phyloP scores from a whole-genome alignment of 2,888 invertebrate genomes.

The Xestia ashworthii region DNA sequence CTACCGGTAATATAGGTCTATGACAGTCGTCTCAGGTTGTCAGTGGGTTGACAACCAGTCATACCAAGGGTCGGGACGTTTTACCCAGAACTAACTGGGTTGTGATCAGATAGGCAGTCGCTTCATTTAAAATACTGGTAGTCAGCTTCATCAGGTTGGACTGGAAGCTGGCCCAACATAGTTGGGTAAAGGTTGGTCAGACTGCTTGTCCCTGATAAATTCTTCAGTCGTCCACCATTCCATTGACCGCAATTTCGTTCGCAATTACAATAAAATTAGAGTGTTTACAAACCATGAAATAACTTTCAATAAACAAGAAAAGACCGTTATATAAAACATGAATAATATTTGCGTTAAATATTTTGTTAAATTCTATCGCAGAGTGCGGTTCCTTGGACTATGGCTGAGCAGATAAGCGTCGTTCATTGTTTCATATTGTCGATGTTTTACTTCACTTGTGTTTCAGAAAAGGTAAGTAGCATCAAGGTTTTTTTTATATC shows the following conservation, averaged over 20 bases:
- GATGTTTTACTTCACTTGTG: conserved; percentile 29
- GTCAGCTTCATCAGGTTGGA: too few relatives aligned
- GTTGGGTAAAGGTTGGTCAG: too few relatives aligned
- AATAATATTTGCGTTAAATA: background rate
- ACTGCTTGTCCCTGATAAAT: too few relatives aligned
- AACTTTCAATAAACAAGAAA: conserved; percentile 1
- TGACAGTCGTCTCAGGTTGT: too few relatives aligned
- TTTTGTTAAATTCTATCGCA: background rate
- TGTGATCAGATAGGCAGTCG: too few relatives aligned
- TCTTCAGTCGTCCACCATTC: too few relatives aligned
- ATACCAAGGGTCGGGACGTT: too few relatives aligned
- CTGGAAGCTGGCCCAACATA: too few relatives aligned
- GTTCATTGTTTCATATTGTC: conserved; percentile 22
- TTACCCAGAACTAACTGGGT: too few relatives aligned
- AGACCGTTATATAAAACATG: conserved; percentile 11
- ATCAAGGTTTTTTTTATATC: conserved; percentile 13
- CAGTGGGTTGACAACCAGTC: too few relatives aligned
- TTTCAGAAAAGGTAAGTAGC: conserved; percentile 54
- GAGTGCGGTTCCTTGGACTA: background rate
- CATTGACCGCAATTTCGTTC: conserved; percentile 1
- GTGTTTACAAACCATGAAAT: conserved; percentile 45
- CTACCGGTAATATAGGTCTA: too few relatives aligned
- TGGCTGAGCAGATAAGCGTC: conserved; percentile 20
- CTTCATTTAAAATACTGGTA: too few relatives aligned
- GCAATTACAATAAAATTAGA: conserved; percentile 31